phyloP scores from a whole-genome alignment of 2,888 invertebrate genomes.

The Tenthredo amoena region DNA sequence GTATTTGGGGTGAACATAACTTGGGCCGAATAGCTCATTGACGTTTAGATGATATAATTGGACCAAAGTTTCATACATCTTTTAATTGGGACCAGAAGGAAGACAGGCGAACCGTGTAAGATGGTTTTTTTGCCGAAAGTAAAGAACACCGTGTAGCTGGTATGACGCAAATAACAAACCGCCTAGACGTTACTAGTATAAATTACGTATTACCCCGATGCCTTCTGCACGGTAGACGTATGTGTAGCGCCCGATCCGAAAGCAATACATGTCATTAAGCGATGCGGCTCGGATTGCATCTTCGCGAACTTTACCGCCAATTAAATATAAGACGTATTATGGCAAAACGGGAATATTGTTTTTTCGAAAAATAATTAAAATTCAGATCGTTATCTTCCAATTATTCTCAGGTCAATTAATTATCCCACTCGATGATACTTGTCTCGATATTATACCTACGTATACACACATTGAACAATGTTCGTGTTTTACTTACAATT shows the following conservation, averaged over 20 bases:
- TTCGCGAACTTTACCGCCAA: conserved; percentile 6
- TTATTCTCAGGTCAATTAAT: background rate
- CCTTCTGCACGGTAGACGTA: background rate
- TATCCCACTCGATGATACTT: background rate
- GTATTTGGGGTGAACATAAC: background rate
- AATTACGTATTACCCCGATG: background rate
- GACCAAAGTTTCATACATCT: background rate
- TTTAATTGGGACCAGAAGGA: conserved; percentile 1
- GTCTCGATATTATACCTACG: background rate
- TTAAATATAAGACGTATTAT: conserved; percentile 10
- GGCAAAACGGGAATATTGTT: background rate
- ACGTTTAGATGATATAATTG: background rate
- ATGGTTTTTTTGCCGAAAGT: background rate
- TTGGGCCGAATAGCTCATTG: background rate
- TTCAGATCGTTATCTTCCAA: background rate
- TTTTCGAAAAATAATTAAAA: background rate
- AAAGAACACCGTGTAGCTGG: background rate
- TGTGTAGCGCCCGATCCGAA: background rate
- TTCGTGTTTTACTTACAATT: conserved; percentile 31
- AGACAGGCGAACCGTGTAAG: background rate
- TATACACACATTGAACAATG: background rate
- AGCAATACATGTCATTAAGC: conserved; percentile 27
- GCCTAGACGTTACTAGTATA: background rate
- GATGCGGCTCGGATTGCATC: background rate
- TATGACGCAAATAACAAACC: background rate